Percentiles rank a stretch among this genome's conserved stretches.
Conservation (phyloP, 2,888 invertebrate genomes). For the Lagria hirta region DNA sequence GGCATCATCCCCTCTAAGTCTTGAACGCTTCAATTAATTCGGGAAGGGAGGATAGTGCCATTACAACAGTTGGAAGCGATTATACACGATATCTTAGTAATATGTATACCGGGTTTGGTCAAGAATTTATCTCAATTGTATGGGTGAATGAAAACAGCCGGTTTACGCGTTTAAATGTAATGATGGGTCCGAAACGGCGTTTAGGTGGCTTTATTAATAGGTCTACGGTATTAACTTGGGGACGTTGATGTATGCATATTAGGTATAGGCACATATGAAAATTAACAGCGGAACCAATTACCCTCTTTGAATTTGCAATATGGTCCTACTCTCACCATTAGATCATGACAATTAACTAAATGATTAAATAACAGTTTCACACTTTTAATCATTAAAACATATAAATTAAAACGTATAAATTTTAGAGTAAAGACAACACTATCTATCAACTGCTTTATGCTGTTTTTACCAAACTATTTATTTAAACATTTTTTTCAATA, state of each 20-base stretch:
- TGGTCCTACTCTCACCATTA: too few species aligned
- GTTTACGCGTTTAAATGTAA: constrained; percentile 10
- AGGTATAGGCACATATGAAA: constrained; percentile 18
- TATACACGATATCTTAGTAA: constrained; percentile 20
- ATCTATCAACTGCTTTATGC: too few species aligned
- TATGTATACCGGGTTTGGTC: constrained; percentile 17
- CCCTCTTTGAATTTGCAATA: too few species aligned
- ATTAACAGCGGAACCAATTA: too few species aligned
- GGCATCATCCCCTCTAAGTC: constrained; percentile 19
- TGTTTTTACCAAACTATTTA: too few species aligned
- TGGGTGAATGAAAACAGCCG: constrained; percentile 4
- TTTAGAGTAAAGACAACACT: too few species aligned
- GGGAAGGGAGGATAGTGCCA: constrained; percentile 12
- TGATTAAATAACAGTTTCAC: too few species aligned
- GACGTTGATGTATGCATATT: constrained; percentile 22
- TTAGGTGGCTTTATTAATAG: constrained; percentile 23
- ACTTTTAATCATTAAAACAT: too few species aligned
- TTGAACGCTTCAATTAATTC: constrained; percentile 29
- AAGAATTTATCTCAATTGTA: constrained; percentile 17
- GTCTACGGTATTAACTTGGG: constrained; percentile 16
- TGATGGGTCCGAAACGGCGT: constrained; percentile 10
- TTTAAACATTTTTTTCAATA: too few species aligned
- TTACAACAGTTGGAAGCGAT: constrained; percentile 21
- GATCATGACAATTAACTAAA: too few species aligned
- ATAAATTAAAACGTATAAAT: too few species aligned